These are phyloP conservation scores for Acleris emargana DNA, from an alignment of 2,888 invertebrate genomes.

Conservation along the genomic window DNA sequence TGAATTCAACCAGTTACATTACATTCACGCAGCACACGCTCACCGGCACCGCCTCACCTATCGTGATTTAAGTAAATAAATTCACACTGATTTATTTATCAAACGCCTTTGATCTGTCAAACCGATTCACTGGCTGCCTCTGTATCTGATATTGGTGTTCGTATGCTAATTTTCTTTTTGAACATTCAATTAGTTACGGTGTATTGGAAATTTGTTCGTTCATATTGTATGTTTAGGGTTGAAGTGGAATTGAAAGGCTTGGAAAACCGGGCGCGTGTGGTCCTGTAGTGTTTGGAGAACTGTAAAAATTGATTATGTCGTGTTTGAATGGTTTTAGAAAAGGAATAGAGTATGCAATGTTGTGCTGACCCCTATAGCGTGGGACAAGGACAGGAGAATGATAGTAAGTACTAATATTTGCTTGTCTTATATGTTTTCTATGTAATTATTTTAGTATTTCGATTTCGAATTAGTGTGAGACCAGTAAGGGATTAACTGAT, in stretches of 20 bases:
- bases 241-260: conserved; percentile 17
- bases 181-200: conserved; percentile 32
- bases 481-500: too few species aligned
- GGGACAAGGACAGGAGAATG: too few species aligned
- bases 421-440: too few species aligned
- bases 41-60: too few species aligned
- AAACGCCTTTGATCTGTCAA: conserved; percentile 26
- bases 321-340: neutral
- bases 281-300: conserved; percentile 8
- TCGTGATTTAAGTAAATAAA: conserved; percentile 19
- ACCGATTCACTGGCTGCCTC: conserved; percentile 17
- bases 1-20: too few species aligned
- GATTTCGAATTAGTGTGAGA: too few species aligned
- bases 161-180: conserved; percentile 37
- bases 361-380: too few species aligned
- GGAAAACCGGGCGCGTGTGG: neutral
- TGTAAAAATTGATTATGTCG: neutral
- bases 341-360: too few species aligned
- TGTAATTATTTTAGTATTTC: too few species aligned
- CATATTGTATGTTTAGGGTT: conserved; percentile 12
- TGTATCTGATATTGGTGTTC: conserved; percentile 32
- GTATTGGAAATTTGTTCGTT: conserved; percentile 31
- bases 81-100: conserved; percentile 25
- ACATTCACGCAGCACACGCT: too few species aligned
- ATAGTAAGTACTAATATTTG: too few species aligned